Base-by-base conservation (phyloP, 1,140 invertebrate species). In the Rhynchophorus ferrugineus region DNA sequence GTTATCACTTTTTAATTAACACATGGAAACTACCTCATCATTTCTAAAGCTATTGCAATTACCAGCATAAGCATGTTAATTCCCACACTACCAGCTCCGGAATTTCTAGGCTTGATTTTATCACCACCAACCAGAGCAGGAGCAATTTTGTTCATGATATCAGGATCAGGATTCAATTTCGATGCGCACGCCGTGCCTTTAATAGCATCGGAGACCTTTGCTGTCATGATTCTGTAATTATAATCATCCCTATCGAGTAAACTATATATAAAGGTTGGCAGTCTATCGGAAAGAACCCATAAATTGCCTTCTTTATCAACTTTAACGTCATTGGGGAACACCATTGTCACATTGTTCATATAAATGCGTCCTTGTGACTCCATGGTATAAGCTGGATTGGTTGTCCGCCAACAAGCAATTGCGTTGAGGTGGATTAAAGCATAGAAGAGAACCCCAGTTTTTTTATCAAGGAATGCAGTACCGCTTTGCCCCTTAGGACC, bases 301-400 rank as follows among this genome's bases (percentile, higher is more conserved):
- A 89, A 60, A 36, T 80, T 83, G 3, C 80, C 77, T 5, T 83
- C 74, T 2, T 74, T 73, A 49, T 87, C 85, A 0, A 88, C 81
- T 68, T 86, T 87, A 5, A 89, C 71, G 61, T 87, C 85, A 36
- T 84, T 87, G 3, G 85, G 84, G 50, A 87, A 88, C 3, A 87
- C 71, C 79, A 87, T 80, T 1, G 80, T 83, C 1, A 74, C 74
- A 44, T 85, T 78, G 66, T 82, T 80, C 73, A 78, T 80, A 44
- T 79, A 85, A 36, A 88, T 77, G 22, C 82, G 69, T 14, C 79
- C 81, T 61, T 85, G 83, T 16, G 82, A 78, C 48, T 78, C 76
- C 61, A 80, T 77, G 1, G 64, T 74, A 51, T 84, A 85, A 0
- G 72, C 73, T 3, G 77, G 78, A 46, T 75, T 79, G 0, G 77